Evolutionary conservation across 2,113 vertebrate species (phyloP).

Genomic region (Gallinago jamesoni): DNA sequence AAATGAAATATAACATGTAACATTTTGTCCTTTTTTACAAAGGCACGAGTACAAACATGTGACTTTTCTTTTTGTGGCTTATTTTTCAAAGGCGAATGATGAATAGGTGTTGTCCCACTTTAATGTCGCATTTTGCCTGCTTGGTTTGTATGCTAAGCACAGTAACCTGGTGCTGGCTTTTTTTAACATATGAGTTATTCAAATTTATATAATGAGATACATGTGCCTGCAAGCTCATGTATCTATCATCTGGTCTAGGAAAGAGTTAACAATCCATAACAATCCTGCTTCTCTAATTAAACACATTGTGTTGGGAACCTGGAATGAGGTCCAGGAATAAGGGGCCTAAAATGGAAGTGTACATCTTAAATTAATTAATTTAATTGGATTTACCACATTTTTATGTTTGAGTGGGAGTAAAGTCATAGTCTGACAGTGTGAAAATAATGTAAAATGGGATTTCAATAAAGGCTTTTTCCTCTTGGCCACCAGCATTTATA

Average conservation of each 20-base stretch:
- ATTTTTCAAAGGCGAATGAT: slow-evolving; percentile 30
- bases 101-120: slow-evolving; percentile 3
- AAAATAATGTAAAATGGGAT: not conserved
- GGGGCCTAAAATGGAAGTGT: not conserved
- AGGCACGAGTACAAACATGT: not conserved
- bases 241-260: not conserved
- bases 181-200: not conserved
- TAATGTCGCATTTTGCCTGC: not conserved
- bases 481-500: not conserved
- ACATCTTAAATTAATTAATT: not conserved
- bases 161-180: not conserved
- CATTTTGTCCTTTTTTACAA: not conserved
- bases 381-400: not conserved
- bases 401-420: not conserved
- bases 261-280: not conserved
- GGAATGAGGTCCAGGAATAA: not conserved
- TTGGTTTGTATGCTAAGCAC: not conserved
- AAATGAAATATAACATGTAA: not conserved
- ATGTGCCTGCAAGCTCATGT: not conserved
- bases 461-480: not conserved
- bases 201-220: not conserved
- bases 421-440: not conserved
- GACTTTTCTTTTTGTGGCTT: not conserved
- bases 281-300: not conserved
- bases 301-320: not conserved